A percentile compares a stretch with the other conserved stretches of the same genome.
phyloP scores from a whole-genome alignment of 2,888 invertebrate genomes.

The Dysmachus trigonus region DNA sequence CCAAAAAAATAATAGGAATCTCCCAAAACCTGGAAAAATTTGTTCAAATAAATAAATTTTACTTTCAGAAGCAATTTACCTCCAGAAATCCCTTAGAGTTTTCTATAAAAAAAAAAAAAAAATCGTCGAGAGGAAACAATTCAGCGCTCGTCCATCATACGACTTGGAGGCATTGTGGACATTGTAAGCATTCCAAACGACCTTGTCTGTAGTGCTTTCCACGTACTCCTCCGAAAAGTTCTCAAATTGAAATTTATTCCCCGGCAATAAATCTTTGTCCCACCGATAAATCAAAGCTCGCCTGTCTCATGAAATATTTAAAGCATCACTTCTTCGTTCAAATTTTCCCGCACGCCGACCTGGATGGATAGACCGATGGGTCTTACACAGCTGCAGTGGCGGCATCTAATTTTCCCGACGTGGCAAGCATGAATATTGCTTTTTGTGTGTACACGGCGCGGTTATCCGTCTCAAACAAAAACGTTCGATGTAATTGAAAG shows the following conservation, averaged over 20 bases:
- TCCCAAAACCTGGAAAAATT: not conserved
- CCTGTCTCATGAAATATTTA: not conserved
- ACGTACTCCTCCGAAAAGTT: not conserved
- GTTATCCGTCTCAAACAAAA: not conserved
- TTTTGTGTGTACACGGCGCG: not conserved
- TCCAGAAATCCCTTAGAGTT: not conserved
- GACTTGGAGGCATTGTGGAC: not conserved
- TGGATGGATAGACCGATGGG: not conserved
- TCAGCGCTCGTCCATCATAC: not conserved
- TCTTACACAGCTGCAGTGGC: not conserved
- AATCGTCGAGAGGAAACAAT: not conserved
- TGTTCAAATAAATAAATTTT: not conserved
- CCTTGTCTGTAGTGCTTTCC: not conserved
- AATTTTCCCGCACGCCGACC: not conserved
- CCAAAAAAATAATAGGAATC: not conserved
- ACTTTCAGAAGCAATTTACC: not conserved
- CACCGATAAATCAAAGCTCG: not conserved
- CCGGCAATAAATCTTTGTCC: not conserved
- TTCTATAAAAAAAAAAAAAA: not conserved
- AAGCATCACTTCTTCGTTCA: not conserved
- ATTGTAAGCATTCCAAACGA: not conserved
- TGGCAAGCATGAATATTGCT: not conserved
- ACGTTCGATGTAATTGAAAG: not conserved
- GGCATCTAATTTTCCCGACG: not conserved
- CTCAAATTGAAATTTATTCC: not conserved